Percentiles rank a stretch among this genome's conserved stretches.
These are phyloP conservation scores for Pygoscelis adeliae DNA, from an alignment of 2,113 vertebrate genomes.

Conservation along the genomic window DNA sequence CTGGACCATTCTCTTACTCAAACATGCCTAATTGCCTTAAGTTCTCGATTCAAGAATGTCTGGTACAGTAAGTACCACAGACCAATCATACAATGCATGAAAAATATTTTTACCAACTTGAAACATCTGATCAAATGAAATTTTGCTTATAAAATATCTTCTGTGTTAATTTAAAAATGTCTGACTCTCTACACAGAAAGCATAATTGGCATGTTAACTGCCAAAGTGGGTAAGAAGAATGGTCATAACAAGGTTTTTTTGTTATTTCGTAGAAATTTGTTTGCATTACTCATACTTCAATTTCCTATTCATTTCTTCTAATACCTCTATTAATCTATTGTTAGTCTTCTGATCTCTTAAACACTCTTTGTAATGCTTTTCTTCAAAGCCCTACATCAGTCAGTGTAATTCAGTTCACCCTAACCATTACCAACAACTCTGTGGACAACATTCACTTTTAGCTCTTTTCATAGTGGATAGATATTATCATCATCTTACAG, in stretches of 20 bases:
- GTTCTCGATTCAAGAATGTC: background rate
- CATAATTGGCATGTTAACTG: background rate
- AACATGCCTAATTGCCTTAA: background rate
- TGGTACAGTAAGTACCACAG: background rate
- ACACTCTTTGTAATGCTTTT: background rate
- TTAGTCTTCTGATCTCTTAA: constrained; percentile 21
- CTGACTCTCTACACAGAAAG: background rate
- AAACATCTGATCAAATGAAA: background rate
- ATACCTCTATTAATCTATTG: background rate
- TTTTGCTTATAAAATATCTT: background rate
- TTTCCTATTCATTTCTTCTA: constrained; percentile 37
- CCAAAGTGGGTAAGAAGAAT: background rate
- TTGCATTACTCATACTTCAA: constrained; percentile 20
- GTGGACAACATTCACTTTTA: background rate
- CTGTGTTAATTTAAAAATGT: background rate
- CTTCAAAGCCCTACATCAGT: constrained; percentile 10
- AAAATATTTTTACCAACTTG: background rate
- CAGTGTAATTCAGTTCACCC: background rate
- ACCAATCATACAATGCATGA: background rate
- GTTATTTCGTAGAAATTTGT: background rate
- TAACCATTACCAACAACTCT: background rate
- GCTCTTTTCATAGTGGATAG: background rate
- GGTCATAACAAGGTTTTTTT: background rate
- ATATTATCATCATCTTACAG: background rate
- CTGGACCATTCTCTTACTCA: background rate